Base-by-base conservation (phyloP, 2,888 invertebrate genomes). In the Xanthia icteritia region DNA sequence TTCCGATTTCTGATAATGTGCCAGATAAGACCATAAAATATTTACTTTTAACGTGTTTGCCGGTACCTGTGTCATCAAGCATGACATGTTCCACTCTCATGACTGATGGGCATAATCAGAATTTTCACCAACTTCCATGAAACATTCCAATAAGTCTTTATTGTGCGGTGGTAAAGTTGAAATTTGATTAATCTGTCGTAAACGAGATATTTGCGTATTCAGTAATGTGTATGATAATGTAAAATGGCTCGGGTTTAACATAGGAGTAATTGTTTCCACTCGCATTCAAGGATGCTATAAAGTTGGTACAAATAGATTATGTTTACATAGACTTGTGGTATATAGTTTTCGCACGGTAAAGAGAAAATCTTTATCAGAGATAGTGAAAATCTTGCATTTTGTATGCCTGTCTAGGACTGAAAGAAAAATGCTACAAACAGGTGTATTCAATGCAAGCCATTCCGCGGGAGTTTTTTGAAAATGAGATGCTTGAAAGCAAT, bases 171-270 rank as follows among this genome's bases (percentile, higher is more conserved):
- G 78, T 87, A 86, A 78, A 78, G 86, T 73, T 79, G 72, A 78
- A 82, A 61, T 77, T 86, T 72, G 71, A 76, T 66, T 60, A 64
- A 65, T 48, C 45, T 31, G 20, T 51, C 9, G 74, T 69, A 36
- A 65, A 60, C 31, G 1, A 54, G 20, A 60, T 80, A 67, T 78
- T 85, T 74, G 79, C 65, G 65, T 74, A 76, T 31, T 75, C 73
- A 83, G 75, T 80, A 74, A 86, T 79, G 74, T 81, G 77, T 82
- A 76, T 83, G 80, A 83, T 82, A 83, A 85, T 75, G 66, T 80
- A 56, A 72, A 87, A 80, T 77, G 68, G 79, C 78, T 77, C 66
- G 66, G 76, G 71, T 86, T 88, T 87, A 86, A 82, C 81, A 86
- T 79, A 82, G 77, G 65, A 72, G 67, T 76, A 78, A 80, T 80